phyloP scores from a whole-genome alignment of 2,888 invertebrate species.

The Apodemia zela region DNA sequence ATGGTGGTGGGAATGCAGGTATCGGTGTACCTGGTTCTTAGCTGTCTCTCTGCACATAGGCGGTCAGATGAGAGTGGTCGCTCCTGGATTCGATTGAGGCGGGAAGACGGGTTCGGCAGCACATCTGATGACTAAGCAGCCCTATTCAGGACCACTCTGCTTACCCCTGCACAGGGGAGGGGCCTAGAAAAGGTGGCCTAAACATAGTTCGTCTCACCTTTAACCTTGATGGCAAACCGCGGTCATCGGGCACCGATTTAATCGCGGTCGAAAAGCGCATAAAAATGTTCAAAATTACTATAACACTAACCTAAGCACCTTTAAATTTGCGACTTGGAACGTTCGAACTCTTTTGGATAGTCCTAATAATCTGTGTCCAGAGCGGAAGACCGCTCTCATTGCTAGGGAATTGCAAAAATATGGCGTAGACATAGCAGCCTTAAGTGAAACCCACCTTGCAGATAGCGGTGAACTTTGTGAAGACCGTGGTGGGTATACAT shows the following conservation, averaged over 20 bases:
- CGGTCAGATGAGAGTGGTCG: conserved; percentile 13
- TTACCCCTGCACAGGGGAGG: conserved; percentile 22
- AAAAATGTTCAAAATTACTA: not conserved
- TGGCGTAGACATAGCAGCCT: conserved; percentile 22
- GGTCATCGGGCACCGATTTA: conserved; percentile 16
- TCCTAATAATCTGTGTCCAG: not conserved
- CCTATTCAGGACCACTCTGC: conserved; percentile 27
- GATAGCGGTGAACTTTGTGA: conserved; percentile 22
- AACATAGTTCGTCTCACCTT: conserved; percentile 22
- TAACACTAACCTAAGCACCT: not conserved
- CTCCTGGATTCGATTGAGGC: conserved; percentile 27
- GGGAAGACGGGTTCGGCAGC: conserved; percentile 24
- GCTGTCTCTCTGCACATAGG: conserved; percentile 22
- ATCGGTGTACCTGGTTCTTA: conserved; percentile 22
- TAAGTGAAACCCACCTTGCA: conserved; percentile 24
- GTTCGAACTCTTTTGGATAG: not conserved
- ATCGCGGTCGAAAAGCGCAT: conserved; percentile 11
- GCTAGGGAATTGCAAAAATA: not conserved
- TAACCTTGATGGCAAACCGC: conserved; percentile 20
- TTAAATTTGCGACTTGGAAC: conserved; percentile 1
- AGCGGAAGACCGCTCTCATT: not conserved
- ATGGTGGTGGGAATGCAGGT: conserved; percentile 27
- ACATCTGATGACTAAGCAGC: conserved; percentile 27
- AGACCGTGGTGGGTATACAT: conserved; percentile 21
- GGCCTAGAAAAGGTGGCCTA: conserved; percentile 21